Evolutionary conservation across 1,140 invertebrate species (phyloP).

Genomic region (Bactericera cockerelli): DNA sequence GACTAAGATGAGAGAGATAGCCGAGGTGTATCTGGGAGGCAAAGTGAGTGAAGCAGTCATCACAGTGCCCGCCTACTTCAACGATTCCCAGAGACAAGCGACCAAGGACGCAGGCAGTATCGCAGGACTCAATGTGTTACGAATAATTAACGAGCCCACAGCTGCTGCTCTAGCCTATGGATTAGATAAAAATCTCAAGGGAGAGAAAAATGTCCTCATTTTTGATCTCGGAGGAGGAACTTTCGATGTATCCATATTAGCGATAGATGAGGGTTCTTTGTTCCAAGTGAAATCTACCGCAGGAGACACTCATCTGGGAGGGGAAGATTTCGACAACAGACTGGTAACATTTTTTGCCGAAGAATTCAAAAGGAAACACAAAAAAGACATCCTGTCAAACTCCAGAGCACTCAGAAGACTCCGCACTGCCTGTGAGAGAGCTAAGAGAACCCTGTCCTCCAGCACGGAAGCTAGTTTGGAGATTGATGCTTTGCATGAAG

Average conservation of each 20-base stretch:
- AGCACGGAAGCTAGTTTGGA: constrained; percentile 39
- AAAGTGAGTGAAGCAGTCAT: constrained; percentile 35
- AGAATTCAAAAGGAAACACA: constrained; percentile 38
- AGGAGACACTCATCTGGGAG: constrained; percentile 56
- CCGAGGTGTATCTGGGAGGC: constrained; percentile 35
- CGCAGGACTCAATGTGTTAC: constrained; percentile 53
- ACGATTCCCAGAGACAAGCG: constrained; percentile 48
- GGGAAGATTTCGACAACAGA: constrained; percentile 66
- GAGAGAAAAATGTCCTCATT: constrained; percentile 54
- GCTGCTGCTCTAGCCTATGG: constrained; percentile 64
- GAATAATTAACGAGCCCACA: constrained; percentile 64
- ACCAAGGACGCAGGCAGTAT: constrained; percentile 48
- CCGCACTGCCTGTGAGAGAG: constrained; percentile 43
- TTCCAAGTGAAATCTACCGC: constrained; percentile 67
- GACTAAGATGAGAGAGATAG: constrained; percentile 41
- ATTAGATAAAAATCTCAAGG: constrained; percentile 57
- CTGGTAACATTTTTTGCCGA: constrained; percentile 54
- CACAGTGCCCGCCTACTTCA: constrained; percentile 52
- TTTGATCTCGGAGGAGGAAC: constrained; percentile 61
- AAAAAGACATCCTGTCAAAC: constrained; percentile 33
- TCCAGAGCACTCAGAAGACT: constrained; percentile 40
- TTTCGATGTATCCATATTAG: constrained; percentile 73
- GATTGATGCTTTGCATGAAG: constrained; percentile 38
- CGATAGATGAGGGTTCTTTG: constrained; percentile 67
- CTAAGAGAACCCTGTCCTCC: constrained; percentile 39